These are phyloP conservation scores for Haliclystus octoradiatus DNA, from an alignment of 30 jellyfish, hydroid and myxozoan species.

Conservation along the genomic window DNA sequence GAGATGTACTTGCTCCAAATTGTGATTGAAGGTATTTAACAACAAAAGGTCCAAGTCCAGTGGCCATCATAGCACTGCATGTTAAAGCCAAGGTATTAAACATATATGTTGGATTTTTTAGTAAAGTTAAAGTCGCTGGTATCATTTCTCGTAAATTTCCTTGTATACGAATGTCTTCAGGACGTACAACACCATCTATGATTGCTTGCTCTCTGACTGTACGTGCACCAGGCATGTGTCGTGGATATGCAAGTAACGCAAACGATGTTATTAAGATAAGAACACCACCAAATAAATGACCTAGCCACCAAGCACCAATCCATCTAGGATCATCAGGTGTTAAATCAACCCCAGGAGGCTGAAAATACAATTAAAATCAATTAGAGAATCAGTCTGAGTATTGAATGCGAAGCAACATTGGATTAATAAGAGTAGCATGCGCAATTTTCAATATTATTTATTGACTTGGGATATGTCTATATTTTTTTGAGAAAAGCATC, in stretches of 20 bases:
- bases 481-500: too few species aligned
- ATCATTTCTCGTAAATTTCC: constrained; percentile 81
- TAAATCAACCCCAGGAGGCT: constrained; percentile 87
- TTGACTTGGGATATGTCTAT: too few species aligned
- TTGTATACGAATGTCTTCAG: constrained; percentile 75
- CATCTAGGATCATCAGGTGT: constrained; percentile 97
- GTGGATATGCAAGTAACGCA: constrained; percentile 93
- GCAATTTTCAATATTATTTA: too few species aligned
- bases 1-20: constrained; percentile 81
- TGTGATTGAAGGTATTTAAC: constrained; percentile 92
- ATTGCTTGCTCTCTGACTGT: constrained; percentile 74
- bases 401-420: too few species aligned
- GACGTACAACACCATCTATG: constrained; percentile 88
- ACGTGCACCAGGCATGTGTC: constrained; percentile 95
- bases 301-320: constrained; percentile 99
- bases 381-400: too few species aligned
- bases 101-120: constrained; percentile 73
- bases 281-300: constrained; percentile 91
- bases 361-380: background rate
- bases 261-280: constrained; percentile 74
- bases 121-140: constrained; percentile 86
- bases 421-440: too few species aligned
- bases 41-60: constrained; percentile 96
- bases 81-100: constrained; percentile 88
- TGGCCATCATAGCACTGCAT: constrained; percentile 70